Base-by-base conservation (phyloP, 1,140 invertebrate species). In the Drosophila dunni region DNA sequence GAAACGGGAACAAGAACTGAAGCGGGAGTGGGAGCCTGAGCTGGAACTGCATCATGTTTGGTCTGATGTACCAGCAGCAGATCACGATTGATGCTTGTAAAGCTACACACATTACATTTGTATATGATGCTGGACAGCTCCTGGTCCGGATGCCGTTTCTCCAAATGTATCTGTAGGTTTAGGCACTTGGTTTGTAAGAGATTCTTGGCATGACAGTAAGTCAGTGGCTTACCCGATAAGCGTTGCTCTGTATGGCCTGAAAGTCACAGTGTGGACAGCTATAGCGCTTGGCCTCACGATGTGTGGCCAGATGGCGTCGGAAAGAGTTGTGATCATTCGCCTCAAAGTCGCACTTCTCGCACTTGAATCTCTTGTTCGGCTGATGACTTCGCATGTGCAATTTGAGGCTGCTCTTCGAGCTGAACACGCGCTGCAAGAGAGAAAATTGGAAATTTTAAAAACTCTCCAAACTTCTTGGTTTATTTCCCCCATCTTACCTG, bases 351-450 rank as follows among this genome's bases (percentile, higher is more conserved):
- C 97, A 98, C 40, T 94, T 92, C 34, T 95, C 94, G 88, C 97
- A 98, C 20, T 94, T 93, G 91, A 97, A 98, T 0, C 97, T 97
- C 84, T 97, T 97, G 74, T 96, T 96, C 81, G 95, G 95, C 95
- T 90, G 69, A 92, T 94, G 91, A 46, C 94, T 95, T 46, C 96
- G 92, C 77, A 96, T 93, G 90, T 98, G 97, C 45, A 97, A 93
- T 75, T 95, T 94, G 2, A 97, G 90, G 51, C 95, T 94, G 78
- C 93, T 93, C 71, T 93, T 95, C 42, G 93, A 94, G 63, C 95
- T 93, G 40, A 95, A 92, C 45, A 94, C 93, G 85, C 96, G 95
- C 24, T 95, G 57, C 38, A 38, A 11, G 0, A 65, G 11, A 13
- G 38, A 17, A 8, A 45, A 9, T 40, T 11, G 1, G 2, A 40